phyloP scores from a whole-genome alignment of 2,113 vertebrate genomes.

The Ictidomys tridecemlineatus region DNA sequence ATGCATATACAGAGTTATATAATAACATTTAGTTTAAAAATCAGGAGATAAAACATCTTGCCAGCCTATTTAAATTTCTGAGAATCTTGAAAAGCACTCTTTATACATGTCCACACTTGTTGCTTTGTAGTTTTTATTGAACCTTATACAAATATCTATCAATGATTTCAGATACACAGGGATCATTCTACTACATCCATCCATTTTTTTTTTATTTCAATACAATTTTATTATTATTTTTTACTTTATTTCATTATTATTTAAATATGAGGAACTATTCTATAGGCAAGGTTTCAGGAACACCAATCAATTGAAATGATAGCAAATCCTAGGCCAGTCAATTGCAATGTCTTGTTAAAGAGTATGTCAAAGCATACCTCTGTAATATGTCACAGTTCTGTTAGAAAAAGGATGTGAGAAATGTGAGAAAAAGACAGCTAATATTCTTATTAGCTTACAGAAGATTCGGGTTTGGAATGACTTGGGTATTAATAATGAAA shows the following conservation, averaged over 20 bases:
- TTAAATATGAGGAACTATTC: constrained; percentile 40
- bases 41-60: constrained; percentile 5
- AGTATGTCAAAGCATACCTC: neutral
- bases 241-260: neutral
- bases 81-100: neutral
- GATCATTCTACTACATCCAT: neutral
- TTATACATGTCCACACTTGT: neutral
- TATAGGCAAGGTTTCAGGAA: neutral
- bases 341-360: constrained; percentile 53
- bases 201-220: neutral
- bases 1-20: neutral
- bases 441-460: neutral
- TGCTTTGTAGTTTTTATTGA: neutral
- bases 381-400: neutral
- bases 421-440: neutral
- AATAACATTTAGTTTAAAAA: neutral
- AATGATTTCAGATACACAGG: neutral
- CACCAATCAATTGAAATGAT: neutral
- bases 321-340: neutral
- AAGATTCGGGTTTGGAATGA: neutral
- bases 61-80: neutral
- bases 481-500: neutral
- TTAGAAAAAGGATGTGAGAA: neutral
- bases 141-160: neutral
- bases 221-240: neutral